Evolutionary conservation across 2,797 vertebrate genomes (phyloP).

Genomic region (Microctenopoma stevenorrisi): DNA sequence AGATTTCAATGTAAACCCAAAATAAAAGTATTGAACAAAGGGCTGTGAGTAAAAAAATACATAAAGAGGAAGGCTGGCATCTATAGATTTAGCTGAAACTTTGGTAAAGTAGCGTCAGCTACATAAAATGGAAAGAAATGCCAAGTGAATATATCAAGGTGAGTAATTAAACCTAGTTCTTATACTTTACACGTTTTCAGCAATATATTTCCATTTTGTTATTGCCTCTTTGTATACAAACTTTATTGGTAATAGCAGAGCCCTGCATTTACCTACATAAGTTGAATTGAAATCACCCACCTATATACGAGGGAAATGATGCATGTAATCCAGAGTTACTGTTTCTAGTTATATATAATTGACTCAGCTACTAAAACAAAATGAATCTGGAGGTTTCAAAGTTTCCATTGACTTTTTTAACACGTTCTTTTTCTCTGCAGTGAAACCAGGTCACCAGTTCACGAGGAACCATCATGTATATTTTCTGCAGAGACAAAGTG

Average conservation of each 20-base stretch:
- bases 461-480: constrained; percentile 23
- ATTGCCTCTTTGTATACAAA: background rate
- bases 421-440: constrained; percentile 15
- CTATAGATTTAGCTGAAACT: background rate
- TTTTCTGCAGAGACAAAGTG: constrained; percentile 27
- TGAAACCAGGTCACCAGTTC: constrained; percentile 32
- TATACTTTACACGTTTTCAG: background rate
- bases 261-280: background rate
- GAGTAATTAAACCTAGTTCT: background rate
- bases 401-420: background rate
- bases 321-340: background rate
- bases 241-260: background rate
- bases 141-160: no score
- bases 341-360: background rate
- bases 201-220: background rate
- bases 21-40: background rate
- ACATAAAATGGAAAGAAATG: background rate
- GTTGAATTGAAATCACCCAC: background rate
- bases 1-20: background rate
- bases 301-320: background rate
- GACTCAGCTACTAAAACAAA: background rate
- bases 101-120: background rate
- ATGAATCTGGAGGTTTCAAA: background rate
- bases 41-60: background rate
- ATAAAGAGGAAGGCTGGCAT: background rate